Base-by-base conservation (phyloP, 2,888 invertebrate genomes). In the Monoplex corrugatus region DNA sequence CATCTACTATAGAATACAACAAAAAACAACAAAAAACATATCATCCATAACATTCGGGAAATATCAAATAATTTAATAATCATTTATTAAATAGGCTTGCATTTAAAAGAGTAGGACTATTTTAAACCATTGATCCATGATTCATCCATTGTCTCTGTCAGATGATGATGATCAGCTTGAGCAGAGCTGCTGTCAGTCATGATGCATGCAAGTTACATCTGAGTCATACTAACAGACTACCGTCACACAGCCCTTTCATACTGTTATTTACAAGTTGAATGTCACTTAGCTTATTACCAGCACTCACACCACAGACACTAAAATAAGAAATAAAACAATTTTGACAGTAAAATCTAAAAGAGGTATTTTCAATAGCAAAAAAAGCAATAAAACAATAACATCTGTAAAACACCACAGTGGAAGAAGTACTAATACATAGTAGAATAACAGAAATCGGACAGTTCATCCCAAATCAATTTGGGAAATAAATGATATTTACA, bases 211-310 rank as follows among this genome's bases (percentile, higher is more conserved):
- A 8, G 8, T 23, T n/a, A n/a, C n/a, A n/a, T n/a, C n/a, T n/a
- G n/a, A n/a, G n/a, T n/a, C 57, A 57, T 57, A 16, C 57, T 28
- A 23, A 16, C 16, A 57, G 28, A 57, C 57, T 57, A 57, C 16
- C 57, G 19, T 57, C 28, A 57, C 28, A 1, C 57, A 57, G 2
- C 28, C 28, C 78, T 80, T 80, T 80, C 78, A 40, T 38, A 80
- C 78, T 28, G 43, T 43, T 80, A 80, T 80, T 80, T 80, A 80
- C 78, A 80, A 8, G 5, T 40, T 28, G 23, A 80, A 80, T 80
- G 40, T 28, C 38, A 38, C 75, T 38, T 75, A 35, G 16, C 10
- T 75, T 13, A 50, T 75, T 75, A 38, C 35, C 35, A 43, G 40
- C 40, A 80, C 28, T 80, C 78, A 28, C 43, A 80, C 23, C n/a